These are phyloP conservation scores for Tanytarsus gracilentus DNA, from an alignment of 2,888 invertebrate species.

Conservation along the genomic window DNA sequence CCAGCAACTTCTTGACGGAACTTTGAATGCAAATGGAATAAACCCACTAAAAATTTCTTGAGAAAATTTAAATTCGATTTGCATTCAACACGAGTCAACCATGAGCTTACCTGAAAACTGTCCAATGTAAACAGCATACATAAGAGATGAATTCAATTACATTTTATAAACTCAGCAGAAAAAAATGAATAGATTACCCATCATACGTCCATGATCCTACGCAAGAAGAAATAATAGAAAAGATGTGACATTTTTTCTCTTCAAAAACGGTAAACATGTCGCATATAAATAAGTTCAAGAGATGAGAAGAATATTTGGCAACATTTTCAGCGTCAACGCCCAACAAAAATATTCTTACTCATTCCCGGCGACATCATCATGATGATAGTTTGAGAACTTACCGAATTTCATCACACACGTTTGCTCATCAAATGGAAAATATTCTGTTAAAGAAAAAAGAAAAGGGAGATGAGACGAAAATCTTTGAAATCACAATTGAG, in stretches of 20 bases:
- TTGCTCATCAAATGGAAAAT: constrained; percentile 79
- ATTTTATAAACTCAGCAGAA: constrained; percentile 52
- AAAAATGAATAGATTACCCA: no score
- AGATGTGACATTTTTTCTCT: not conserved
- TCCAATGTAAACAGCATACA: no score
- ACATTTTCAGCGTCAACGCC: not conserved
- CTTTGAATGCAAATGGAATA: no score
- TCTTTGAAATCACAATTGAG: not conserved
- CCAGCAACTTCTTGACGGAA: no score
- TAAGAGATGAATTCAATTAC: no score
- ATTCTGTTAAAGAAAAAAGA: constrained; percentile 44
- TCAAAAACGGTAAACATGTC: no score
- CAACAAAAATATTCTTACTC: not conserved
- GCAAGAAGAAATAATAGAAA: not conserved
- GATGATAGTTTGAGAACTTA: constrained; percentile 32
- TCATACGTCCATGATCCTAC: constrained; percentile 68
- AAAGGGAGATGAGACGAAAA: not conserved
- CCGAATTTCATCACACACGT: constrained; percentile 82
- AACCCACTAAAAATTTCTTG: no score
- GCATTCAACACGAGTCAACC: no score
- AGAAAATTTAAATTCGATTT: no score
- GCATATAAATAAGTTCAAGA: not conserved
- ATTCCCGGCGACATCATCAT: not conserved
- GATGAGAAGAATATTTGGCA: not conserved
- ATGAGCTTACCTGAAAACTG: no score